Evolutionary conservation across 2,888 invertebrate genomes (phyloP).

Genomic region (Cartodere bifasciata): DNA sequence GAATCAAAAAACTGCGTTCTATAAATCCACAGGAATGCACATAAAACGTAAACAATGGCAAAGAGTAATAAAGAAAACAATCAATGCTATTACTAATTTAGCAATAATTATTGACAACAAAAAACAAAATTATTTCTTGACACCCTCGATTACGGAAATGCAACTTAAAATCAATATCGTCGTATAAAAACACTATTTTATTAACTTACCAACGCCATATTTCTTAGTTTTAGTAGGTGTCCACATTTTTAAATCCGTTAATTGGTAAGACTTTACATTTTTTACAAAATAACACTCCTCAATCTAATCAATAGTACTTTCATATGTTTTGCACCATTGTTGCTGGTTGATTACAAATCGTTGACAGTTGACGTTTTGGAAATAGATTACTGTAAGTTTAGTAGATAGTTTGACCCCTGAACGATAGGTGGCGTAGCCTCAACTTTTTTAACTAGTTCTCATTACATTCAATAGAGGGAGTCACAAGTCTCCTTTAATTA

Average conservation of each 20-base stretch:
- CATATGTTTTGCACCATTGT: conserved; percentile 28
- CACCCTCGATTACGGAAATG: neutral
- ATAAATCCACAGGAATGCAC: conserved; percentile 2
- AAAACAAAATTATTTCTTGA: neutral
- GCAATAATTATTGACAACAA: neutral
- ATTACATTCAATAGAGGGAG: too few species aligned
- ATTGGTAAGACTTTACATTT: conserved; percentile 22
- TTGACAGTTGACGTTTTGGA: too few species aligned
- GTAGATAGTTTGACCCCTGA: too few species aligned
- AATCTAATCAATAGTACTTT: conserved; percentile 14
- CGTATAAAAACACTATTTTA: neutral
- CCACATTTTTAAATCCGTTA: conserved; percentile 45
- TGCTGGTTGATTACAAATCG: too few species aligned
- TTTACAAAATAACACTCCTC: conserved; percentile 17
- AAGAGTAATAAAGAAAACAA: conserved; percentile 1
- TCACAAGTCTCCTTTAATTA: too few species aligned
- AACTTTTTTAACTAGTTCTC: too few species aligned
- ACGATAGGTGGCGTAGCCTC: too few species aligned
- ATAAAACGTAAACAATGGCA: conserved; percentile 8
- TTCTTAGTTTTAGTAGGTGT: conserved; percentile 59
- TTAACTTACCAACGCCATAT: conserved; percentile 59
- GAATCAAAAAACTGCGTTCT: conserved; percentile 2
- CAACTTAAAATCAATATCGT: conserved; percentile 9
- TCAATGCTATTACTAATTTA: neutral
- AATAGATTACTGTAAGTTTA: too few species aligned